Conservation (phyloP, 2,888 invertebrate species). For the Eupithecia subfuscata region DNA sequence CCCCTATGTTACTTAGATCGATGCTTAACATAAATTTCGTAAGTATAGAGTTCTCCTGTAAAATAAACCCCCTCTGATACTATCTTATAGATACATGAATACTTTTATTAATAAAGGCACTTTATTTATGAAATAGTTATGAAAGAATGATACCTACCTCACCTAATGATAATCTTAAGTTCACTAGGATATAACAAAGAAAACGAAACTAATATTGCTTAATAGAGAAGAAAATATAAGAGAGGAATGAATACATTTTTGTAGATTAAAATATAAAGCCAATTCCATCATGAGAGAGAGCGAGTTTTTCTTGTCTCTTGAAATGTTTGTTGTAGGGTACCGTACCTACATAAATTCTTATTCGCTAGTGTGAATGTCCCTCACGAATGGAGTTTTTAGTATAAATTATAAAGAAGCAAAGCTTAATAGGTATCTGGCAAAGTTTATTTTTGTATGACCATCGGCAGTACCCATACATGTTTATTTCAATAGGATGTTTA, state of each 20-base stretch:
- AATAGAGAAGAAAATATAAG: slow-evolving; percentile 28
- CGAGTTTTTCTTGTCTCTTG: background rate
- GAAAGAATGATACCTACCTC: slow-evolving; percentile 39
- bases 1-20: no score
- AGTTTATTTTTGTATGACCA: background rate
- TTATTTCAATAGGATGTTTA: background rate
- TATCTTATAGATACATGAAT: slow-evolving; percentile 36
- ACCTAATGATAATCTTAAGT: background rate
- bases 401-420: background rate
- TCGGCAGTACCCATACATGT: background rate
- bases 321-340: background rate
- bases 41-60: background rate
- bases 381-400: background rate
- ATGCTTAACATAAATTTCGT: background rate
- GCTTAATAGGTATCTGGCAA: background rate
- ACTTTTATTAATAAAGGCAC: slow-evolving; percentile 57
- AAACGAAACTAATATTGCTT: slow-evolving; percentile 26
- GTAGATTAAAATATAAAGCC: slow-evolving; percentile 4
- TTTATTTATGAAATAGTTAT: slow-evolving; percentile 58
- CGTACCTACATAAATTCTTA: background rate
- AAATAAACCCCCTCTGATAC: slow-evolving; percentile 24
- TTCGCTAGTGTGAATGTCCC: background rate
- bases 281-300: background rate
- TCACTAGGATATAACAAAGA: slow-evolving; percentile 22
- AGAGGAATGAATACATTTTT: slow-evolving; percentile 36